phyloP scores from a whole-genome alignment of 2,113 vertebrate genomes.

The Melozone crissalis region DNA sequence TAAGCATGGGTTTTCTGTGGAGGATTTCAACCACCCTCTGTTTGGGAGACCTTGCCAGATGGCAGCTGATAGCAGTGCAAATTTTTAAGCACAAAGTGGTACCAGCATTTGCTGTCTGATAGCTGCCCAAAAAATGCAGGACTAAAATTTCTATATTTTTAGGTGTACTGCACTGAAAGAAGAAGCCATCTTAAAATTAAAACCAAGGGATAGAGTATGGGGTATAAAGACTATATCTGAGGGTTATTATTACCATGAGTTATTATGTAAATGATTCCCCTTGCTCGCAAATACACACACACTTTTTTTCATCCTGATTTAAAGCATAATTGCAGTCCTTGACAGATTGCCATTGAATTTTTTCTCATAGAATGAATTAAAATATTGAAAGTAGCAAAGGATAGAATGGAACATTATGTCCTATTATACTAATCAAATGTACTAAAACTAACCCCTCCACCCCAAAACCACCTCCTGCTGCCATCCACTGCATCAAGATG shows the following conservation, averaged over 20 bases:
- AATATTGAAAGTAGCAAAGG: slow-evolving; percentile 44
- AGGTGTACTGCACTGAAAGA: not conserved
- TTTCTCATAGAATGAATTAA: slow-evolving; percentile 39
- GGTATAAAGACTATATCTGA: not conserved
- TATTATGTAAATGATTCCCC: slow-evolving; percentile 39
- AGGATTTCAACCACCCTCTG: not conserved
- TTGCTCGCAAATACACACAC: not conserved
- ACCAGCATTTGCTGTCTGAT: not conserved
- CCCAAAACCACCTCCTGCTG: not conserved
- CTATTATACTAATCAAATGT: slow-evolving; percentile 50
- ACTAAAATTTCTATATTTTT: not conserved
- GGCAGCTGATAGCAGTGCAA: not conserved
- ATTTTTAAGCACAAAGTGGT: not conserved
- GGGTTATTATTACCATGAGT: slow-evolving; percentile 23
- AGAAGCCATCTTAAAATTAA: not conserved
- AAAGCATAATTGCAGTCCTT: slow-evolving; percentile 45
- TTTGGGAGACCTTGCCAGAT: not conserved
- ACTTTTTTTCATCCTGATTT: not conserved
- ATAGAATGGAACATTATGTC: slow-evolving; percentile 26
- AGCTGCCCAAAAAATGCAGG: not conserved
- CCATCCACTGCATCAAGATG: slow-evolving; percentile 6
- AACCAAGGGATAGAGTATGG: not conserved
- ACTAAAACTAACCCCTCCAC: slow-evolving; percentile 30
- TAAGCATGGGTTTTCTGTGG: not conserved
- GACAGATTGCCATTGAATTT: slow-evolving; percentile 35